phyloP scores from a whole-genome alignment of 1,140 invertebrate species.

The Nephotettix cincticeps region DNA sequence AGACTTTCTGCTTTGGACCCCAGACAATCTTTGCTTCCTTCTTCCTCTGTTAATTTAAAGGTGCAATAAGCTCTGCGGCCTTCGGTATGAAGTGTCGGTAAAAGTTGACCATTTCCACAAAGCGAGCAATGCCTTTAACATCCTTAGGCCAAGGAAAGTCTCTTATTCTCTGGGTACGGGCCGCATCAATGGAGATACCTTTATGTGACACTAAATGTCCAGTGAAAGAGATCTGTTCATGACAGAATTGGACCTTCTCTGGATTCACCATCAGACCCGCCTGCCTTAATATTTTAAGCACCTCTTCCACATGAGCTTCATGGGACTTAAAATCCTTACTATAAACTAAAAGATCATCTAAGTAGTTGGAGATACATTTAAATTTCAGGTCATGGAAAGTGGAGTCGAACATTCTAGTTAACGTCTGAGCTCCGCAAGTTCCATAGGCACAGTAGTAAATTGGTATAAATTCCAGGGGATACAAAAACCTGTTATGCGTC shows the following conservation, averaged over 20 bases:
- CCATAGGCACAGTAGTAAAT: not conserved
- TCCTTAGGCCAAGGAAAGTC: not conserved
- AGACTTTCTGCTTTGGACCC: no score
- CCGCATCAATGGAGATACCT: no score
- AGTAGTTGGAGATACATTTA: not conserved
- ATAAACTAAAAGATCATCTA: slow-evolving; percentile 7
- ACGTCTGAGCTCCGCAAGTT: not conserved
- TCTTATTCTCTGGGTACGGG: no score
- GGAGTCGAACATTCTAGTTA: not conserved
- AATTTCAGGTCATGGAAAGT: not conserved
- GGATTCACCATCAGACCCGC: not conserved
- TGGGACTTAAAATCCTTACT: not conserved
- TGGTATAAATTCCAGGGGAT: not conserved
- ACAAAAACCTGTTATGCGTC: not conserved
- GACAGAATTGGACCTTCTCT: not conserved
- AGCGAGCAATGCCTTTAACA: not conserved
- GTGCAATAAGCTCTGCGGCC: not conserved
- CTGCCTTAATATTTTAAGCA: not conserved
- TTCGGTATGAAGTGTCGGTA: not conserved
- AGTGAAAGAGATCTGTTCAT: not conserved
- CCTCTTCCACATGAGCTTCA: not conserved
- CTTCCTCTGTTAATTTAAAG: no score
- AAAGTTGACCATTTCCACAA: not conserved
- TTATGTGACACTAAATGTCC: no score
- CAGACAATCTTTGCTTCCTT: no score